Base-by-base conservation (phyloP, 2,888 invertebrate species). In the Eurytoma adleriae region DNA sequence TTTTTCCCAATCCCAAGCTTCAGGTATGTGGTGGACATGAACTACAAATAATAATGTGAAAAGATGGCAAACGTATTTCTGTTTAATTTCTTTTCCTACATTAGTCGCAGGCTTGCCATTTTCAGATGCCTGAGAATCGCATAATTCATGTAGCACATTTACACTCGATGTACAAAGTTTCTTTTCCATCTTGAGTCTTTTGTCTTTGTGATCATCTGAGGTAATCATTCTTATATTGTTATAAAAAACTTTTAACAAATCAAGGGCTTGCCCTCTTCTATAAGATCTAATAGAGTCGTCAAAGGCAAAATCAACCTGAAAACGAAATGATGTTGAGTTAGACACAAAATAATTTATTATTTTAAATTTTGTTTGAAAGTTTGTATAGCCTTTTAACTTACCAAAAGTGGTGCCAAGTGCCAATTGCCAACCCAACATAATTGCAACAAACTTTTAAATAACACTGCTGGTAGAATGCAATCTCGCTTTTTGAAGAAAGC, bases 391-490 rank as follows among this genome's bases (percentile, higher is more conserved):
- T 24, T 18, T 7, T 67, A 73, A 83, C 82, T 48, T 83, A 93
- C 91, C 71, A 95, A 87, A 70, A 93, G 86, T 0, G 92, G 92
- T 3, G 93, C 91, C 69, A 96, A 91, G 64, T 92, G 90, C 90
- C 93, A 93, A 84, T 92, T 94, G 5, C 94, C 94, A 57, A 91
- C 91, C 95, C 95, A 96, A 83, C 93, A 93, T 3, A 93, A 89
- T 85, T 94, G 93, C 62, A 96, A 88, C 24, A 94, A 91, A 83
- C 92, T 93, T 85, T 93, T 94, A 83, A 96, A 94, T 72, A 96
- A 91, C 67, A 93, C 92, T 4, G 93, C 92, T 0, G 95, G 95
- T 0, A 95, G 91, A 54, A 93, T 89, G 84, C 93, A 94, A 84
- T 93, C 94, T 64, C 95, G 92, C 87, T 93, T 94, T 76, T 91